phyloP scores from a whole-genome alignment of 2,888 invertebrate genomes.

The Cyaniris semiargus region DNA sequence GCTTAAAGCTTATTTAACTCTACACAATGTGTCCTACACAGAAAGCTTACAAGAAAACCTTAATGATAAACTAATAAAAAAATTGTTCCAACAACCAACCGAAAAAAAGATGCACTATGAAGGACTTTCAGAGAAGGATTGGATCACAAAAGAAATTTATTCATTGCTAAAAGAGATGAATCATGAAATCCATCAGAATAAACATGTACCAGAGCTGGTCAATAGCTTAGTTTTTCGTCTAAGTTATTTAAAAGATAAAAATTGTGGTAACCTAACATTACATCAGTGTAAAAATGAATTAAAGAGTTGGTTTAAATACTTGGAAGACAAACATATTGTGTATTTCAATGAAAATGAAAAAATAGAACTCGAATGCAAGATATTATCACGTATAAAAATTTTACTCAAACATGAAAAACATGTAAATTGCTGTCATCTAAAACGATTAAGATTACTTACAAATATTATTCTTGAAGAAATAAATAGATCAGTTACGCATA shows the following conservation, averaged over 20 bases:
- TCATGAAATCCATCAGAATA: neutral
- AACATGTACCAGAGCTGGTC: neutral
- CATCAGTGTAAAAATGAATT: neutral
- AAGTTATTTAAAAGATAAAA: neutral
- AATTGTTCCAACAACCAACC: neutral
- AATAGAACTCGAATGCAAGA: neutral
- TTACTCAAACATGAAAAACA: neutral
- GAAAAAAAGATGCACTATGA: neutral
- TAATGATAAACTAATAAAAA: neutral
- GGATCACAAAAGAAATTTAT: conserved; percentile 11
- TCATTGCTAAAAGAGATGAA: neutral
- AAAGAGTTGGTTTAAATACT: conserved; percentile 13
- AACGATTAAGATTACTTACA: neutral
- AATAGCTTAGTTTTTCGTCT: neutral
- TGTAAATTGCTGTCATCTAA: neutral
- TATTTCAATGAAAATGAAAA: neutral
- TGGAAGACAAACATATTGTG: neutral
- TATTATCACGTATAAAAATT: neutral
- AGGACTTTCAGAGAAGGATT: neutral
- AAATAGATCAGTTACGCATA: neutral
- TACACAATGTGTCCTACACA: neutral
- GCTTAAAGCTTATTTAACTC: neutral
- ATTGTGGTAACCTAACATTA: neutral
- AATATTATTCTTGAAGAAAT: neutral
- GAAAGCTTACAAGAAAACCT: neutral